Evolutionary conservation across 2,888 invertebrate species (phyloP), one percentile per base, ranked within the genome.

Genomic region (Macropis europaea): DNA sequence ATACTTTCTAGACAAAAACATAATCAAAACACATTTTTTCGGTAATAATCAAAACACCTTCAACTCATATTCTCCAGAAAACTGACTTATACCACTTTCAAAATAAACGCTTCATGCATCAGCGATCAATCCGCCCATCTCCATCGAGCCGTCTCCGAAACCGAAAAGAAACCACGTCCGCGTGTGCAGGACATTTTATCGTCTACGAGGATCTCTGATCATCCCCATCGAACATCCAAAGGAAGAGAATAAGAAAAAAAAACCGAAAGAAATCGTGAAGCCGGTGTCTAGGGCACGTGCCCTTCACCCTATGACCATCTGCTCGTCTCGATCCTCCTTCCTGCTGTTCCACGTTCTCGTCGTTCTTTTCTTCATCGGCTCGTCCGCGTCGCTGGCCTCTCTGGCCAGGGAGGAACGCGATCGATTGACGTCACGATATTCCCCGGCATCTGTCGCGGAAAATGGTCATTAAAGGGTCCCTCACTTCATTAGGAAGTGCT

Each of bases 281-380:
- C 74, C 47, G 79, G 47, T 64, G 68, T 73, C 59, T 75, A 71
- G 69, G 76, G 74, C 82, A 79, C 82, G 82, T 64, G 83, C 79
- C 81, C 77, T 81, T 80, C 76, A 71, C 57, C 73, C 75, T 79
- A 61, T 61, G 76, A 67, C 73, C 82, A 79, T 82, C 79, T 81
- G 77, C 70, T 45, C 47, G 45, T 75, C 59, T 71, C 24, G 28
- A 59, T 70, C 42, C 40, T 62, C 57, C 52, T 50, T 53, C 28
- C 48, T 28, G 22, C 45, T 43, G 30, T 52, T 61, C 57, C 60
- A 52, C 56, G 22, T 42, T 63, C 60, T 26, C 38, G 15, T 6
- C 50, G 19, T 59, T 24, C 28, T 15, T 15, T 60, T 30, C 9
- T 13, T 7, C 11, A 9, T 4, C 7, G 17, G 26, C 32, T 15